These are phyloP conservation scores for Ypsolopha scabrella DNA, from an alignment of 2,888 invertebrate species.

Conservation along the genomic window DNA sequence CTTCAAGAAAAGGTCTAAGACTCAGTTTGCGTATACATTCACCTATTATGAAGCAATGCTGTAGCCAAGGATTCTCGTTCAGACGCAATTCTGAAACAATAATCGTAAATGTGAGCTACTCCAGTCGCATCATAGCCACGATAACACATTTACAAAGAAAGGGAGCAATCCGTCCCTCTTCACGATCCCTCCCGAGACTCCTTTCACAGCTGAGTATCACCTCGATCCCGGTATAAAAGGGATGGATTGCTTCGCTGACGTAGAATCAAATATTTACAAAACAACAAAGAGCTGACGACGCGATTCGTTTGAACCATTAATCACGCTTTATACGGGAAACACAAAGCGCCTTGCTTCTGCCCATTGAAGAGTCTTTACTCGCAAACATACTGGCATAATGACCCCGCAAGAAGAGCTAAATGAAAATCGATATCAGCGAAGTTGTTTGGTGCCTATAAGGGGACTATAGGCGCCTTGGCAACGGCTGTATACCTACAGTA, in stretches of 20 bases:
- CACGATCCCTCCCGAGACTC: not conserved
- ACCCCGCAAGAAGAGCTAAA: conserved; percentile 56
- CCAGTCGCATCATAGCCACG: not conserved
- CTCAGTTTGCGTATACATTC: too few relatives aligned
- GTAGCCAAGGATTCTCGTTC: too few relatives aligned
- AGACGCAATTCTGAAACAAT: too few relatives aligned
- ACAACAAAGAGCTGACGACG: conserved; percentile 57
- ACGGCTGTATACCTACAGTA: too few relatives aligned
- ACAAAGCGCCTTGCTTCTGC: conserved; percentile 58
- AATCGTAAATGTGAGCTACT: not conserved
- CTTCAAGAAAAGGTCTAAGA: too few relatives aligned
- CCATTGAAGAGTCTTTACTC: conserved; percentile 36
- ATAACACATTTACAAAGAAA: conserved; percentile 1
- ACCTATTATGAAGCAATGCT: too few relatives aligned
- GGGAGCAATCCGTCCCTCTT: not conserved
- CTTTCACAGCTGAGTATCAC: conserved; percentile 12
- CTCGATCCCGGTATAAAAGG: conserved; percentile 36
- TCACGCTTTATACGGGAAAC: conserved; percentile 52
- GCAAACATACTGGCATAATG: conserved; percentile 57
- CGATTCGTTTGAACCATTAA: conserved; percentile 59
- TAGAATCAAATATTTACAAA: conserved; percentile 58
- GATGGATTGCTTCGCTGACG: conserved; percentile 38
- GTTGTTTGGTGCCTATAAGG: conserved; percentile 10
- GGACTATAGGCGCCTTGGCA: too few relatives aligned
- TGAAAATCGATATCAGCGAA: conserved; percentile 52